Conservation (phyloP, 2,888 invertebrate genomes). For the Schizotus pectinicornis region DNA sequence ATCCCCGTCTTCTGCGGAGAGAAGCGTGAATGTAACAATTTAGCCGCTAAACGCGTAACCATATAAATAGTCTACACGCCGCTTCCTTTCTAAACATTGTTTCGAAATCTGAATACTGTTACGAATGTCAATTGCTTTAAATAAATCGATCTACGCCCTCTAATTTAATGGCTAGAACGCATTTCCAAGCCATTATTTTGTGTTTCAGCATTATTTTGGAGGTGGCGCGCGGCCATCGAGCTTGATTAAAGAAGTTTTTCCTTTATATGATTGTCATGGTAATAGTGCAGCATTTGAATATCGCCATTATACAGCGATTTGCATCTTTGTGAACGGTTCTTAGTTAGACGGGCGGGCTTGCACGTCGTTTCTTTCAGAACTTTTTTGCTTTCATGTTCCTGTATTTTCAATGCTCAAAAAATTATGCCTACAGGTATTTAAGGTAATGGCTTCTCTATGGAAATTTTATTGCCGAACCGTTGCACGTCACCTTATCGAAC, state of each 20-base stretch:
- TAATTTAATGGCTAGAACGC: too few relatives aligned
- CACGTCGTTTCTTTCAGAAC: conserved; percentile 18
- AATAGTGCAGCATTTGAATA: conserved; percentile 36
- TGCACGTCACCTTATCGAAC: conserved; percentile 5
- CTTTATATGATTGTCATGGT: conserved; percentile 35
- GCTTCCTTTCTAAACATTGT: conserved; percentile 4
- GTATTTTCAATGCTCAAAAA: conserved; percentile 17
- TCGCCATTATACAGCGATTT: conserved; percentile 38
- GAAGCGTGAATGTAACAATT: background rate
- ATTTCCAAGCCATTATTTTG: conserved; percentile 9
- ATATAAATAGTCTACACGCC: conserved; percentile 1
- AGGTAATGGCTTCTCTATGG: conserved; percentile 21
- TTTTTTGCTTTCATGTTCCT: conserved; percentile 20
- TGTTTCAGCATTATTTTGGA: conserved; percentile 7
- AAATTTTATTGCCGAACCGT: conserved; percentile 9
- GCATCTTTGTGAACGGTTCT: conserved; percentile 35
- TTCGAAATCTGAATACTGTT: background rate
- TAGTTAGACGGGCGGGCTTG: conserved; percentile 16
- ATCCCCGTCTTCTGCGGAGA: background rate
- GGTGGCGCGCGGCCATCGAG: conserved; percentile 1
- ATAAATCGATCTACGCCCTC: conserved; percentile 4
- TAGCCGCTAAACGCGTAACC: background rate
- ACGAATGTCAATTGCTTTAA: background rate
- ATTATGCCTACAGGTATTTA: conserved; percentile 29
- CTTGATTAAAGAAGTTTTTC: conserved; percentile 39